Conservation (phyloP, 2,113 vertebrate species). For the Leucoraja erinaceus region DNA sequence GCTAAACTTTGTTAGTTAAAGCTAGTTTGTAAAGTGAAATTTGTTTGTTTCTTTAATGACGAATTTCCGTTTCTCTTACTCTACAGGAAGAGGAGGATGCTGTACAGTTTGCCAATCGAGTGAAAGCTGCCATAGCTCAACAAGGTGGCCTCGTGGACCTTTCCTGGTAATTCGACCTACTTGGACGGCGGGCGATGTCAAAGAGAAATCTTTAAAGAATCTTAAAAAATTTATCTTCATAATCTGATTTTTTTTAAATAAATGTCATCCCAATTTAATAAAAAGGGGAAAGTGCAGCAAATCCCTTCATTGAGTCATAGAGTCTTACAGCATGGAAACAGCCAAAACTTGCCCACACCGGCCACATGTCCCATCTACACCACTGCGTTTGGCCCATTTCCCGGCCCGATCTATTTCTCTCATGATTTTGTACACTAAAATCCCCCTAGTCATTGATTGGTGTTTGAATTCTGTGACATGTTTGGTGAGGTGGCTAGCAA, state of each 20-base stretch:
- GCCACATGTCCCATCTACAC: no score
- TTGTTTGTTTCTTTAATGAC: background rate
- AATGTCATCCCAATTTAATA: background rate
- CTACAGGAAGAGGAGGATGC: conserved; percentile 80
- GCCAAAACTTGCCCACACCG: no score
- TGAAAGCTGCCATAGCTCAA: conserved; percentile 79
- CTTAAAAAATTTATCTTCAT: background rate
- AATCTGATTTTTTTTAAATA: background rate
- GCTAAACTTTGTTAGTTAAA: no score
- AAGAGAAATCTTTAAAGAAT: no score
- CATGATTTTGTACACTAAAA: no score
- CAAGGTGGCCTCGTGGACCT: conserved; percentile 86
- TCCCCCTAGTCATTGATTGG: background rate
- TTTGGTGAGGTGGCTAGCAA: no score
- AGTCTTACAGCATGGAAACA: no score
- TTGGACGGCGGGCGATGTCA: background rate
- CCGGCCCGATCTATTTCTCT: no score
- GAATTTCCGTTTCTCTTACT: conserved; percentile 38
- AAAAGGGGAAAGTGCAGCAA: background rate
- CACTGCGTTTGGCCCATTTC: no score
- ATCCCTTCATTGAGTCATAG: no score
- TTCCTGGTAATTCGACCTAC: conserved; percentile 64
- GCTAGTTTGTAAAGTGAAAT: background rate
- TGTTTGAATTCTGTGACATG: background rate
- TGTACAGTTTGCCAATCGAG: conserved; percentile 83